Conservation (phyloP, 2,113 vertebrate genomes). For the Bagarius yarrelli region DNA sequence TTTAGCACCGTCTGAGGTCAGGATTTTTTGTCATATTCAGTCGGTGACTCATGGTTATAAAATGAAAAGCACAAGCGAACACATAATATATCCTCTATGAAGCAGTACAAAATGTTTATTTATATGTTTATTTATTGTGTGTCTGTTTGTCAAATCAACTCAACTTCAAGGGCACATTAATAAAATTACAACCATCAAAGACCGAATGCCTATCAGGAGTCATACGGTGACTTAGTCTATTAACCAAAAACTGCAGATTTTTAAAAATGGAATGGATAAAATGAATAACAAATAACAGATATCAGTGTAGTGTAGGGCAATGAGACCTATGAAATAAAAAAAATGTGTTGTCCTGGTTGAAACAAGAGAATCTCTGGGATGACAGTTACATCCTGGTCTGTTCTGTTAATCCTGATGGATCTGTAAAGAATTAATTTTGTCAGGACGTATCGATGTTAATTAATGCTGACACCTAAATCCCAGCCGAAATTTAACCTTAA, state of each 20-base stretch:
- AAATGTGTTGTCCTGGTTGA: slow-evolving; percentile 38
- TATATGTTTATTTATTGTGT: background rate
- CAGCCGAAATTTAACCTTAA: background rate
- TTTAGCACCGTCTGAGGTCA: slow-evolving; percentile 35
- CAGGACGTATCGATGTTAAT: slow-evolving; percentile 36
- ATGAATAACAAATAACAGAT: background rate
- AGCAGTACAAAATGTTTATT: background rate
- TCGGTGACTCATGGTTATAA: slow-evolving; percentile 39
- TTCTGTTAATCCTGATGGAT: slow-evolving; percentile 42
- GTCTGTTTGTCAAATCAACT: background rate
- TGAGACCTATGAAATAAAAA: background rate
- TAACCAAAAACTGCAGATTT: slow-evolving; percentile 21
- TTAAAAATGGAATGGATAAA: background rate
- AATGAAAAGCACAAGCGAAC: slow-evolving; percentile 2
- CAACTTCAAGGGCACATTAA: background rate
- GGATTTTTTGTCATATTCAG: slow-evolving; percentile 1
- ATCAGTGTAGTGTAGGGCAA: background rate
- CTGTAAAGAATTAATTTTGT: slow-evolving; percentile 51
- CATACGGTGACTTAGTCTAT: background rate
- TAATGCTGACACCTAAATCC: background rate
- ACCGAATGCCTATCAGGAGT: slow-evolving; percentile 17
- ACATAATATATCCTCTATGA: slow-evolving; percentile 15
- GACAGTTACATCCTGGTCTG: slow-evolving; percentile 54
- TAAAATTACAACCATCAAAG: background rate
- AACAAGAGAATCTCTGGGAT: slow-evolving; percentile 47